Percentiles rank a stretch among this genome's conserved stretches.
Conservation (phyloP, 2,888 invertebrate species). For the Girardia tigrina region DNA sequence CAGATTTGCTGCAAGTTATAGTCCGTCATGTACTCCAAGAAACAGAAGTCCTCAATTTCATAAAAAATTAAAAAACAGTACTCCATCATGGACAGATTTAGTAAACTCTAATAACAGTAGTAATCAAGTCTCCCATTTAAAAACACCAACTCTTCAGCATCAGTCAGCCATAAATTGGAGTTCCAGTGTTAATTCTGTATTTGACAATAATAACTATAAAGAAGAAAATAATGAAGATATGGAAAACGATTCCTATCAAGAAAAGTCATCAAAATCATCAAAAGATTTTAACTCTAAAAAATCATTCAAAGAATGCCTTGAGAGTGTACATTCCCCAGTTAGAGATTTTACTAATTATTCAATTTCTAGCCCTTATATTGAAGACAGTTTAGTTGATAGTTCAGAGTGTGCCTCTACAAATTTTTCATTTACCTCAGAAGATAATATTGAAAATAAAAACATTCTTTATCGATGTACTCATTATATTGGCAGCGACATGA, state of each 20-base stretch:
- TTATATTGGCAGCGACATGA: constrained; percentile 8
- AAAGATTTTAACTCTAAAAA: background rate
- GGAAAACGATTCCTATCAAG: background rate
- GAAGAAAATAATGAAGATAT: background rate
- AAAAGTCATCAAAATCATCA: background rate
- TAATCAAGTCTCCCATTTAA: constrained; percentile 5
- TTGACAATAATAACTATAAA: background rate
- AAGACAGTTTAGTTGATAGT: constrained; percentile 23
- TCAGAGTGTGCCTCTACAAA: constrained; percentile 18
- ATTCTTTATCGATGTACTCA: constrained; percentile 5
- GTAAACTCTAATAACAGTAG: background rate
- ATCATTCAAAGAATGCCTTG: constrained; percentile 7
- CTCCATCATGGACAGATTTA: constrained; percentile 12
- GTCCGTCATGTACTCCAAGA: constrained; percentile 11
- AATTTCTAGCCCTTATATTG: constrained; percentile 4
- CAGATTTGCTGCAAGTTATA: constrained; percentile 25
- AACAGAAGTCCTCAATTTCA: constrained; percentile 14
- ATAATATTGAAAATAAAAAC: background rate
- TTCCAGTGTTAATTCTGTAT: background rate
- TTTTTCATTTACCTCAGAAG: constrained; percentile 3
- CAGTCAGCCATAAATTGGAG: background rate
- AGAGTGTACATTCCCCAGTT: constrained; percentile 20
- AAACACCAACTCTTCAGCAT: background rate
- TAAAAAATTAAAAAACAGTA: constrained; percentile 1
- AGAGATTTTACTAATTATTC: constrained; percentile 23